phyloP scores from a whole-genome alignment of 2,888 invertebrate genomes.

The Diaprepes abbreviatus region DNA sequence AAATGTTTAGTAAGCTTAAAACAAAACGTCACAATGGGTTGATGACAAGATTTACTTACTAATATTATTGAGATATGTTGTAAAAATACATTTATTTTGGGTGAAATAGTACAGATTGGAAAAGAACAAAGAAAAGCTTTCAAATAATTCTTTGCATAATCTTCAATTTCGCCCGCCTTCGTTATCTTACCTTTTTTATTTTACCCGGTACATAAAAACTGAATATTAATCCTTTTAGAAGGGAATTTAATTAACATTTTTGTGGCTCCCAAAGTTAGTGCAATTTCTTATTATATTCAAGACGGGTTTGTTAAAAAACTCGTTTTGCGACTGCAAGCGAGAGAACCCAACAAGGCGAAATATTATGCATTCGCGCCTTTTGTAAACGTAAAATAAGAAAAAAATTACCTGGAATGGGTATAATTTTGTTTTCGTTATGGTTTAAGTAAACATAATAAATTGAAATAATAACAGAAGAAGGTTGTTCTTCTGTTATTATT shows the following conservation, averaged over 20 bases:
- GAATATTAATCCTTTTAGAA: conserved; percentile 21
- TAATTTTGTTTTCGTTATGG: conserved; percentile 30
- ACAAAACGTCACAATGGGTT: no score
- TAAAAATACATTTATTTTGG: no score
- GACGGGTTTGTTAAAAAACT: conserved; percentile 27
- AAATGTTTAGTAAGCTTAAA: no score
- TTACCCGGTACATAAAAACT: conserved; percentile 3
- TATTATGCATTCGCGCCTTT: conserved; percentile 11
- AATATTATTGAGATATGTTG: no score
- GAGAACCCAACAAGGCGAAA: conserved; percentile 19
- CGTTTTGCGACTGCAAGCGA: conserved; percentile 14
- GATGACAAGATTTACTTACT: no score
- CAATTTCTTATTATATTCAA: conserved; percentile 26
- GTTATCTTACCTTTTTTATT: no score
- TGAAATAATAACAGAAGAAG: background rate
- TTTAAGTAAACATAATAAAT: conserved; percentile 25
- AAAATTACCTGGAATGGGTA: background rate
- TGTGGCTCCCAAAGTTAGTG: conserved; percentile 16
- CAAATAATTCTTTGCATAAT: no score
- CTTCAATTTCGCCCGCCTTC: no score
- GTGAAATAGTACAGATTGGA: no score
- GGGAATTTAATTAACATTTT: conserved; percentile 31
- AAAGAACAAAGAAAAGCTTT: no score
- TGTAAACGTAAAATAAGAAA: conserved; percentile 17
- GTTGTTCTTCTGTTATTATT: no score